Conservation (phyloP, 2,113 vertebrate species). For the Serranochromis macrocephalus region DNA sequence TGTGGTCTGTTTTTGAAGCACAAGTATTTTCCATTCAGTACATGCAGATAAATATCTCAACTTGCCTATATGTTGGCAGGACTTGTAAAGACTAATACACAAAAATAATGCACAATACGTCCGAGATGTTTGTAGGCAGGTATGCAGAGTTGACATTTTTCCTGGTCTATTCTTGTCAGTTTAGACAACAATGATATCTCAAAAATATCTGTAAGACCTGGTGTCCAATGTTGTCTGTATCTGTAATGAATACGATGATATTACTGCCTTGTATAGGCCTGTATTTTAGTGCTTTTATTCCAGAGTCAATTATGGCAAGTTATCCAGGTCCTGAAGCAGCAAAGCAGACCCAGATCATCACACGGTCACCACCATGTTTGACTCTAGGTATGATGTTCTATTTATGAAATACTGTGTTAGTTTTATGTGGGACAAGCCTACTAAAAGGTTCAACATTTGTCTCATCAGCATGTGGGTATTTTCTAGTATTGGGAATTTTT, state of each 20-base stretch:
- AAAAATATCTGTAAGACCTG: background rate
- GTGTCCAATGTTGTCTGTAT: background rate
- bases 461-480: background rate
- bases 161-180: background rate
- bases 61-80: rapidly evolving
- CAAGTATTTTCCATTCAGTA: background rate
- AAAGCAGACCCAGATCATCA: background rate
- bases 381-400: background rate
- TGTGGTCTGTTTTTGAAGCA: background rate
- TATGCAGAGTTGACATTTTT: background rate
- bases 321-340: background rate
- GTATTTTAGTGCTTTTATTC: background rate
- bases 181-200: background rate
- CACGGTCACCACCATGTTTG: background rate
- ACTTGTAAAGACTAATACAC: background rate
- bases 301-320: background rate
- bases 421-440: background rate
- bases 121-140: background rate
- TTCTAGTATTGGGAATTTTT: background rate
- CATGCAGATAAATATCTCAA: background rate
- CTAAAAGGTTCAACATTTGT: background rate
- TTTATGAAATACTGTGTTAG: background rate
- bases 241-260: background rate
- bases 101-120: background rate
- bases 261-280: rapidly evolving